phyloP scores from a whole-genome alignment of 2,797 vertebrate species.

The Nyctalus aviator region DNA sequence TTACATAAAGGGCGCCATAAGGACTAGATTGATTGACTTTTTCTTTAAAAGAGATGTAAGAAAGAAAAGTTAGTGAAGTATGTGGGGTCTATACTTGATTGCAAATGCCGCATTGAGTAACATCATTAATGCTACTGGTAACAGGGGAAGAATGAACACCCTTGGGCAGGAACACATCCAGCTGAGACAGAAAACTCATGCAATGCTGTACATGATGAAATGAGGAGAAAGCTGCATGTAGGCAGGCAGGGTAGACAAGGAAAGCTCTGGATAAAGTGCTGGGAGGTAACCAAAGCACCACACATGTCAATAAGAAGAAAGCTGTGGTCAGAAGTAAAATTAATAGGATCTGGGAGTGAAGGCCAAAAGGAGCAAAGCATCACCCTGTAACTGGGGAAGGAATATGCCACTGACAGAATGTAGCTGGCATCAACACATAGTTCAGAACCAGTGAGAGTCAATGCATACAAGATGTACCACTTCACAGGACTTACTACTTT shows the following conservation, averaged over 20 bases:
- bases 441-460: background rate
- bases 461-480: background rate
- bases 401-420: background rate
- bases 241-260: background rate
- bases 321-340: background rate
- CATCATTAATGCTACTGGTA: background rate
- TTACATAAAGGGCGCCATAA: fast-evolving
- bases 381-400: background rate
- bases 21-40: background rate
- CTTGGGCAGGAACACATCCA: background rate
- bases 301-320: background rate
- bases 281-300: background rate
- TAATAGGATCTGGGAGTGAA: background rate
- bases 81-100: background rate
- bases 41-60: background rate
- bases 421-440: background rate
- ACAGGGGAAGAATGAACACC: background rate
- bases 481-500: background rate
- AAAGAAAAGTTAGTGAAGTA: background rate
- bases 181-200: background rate
- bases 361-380: background rate
- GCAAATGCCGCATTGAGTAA: background rate
- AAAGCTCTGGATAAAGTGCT: background rate
- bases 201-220: background rate
- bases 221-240: background rate